These are phyloP conservation scores for Otus sunia DNA, from an alignment of 2,113 vertebrate species.

Conservation along the genomic window DNA sequence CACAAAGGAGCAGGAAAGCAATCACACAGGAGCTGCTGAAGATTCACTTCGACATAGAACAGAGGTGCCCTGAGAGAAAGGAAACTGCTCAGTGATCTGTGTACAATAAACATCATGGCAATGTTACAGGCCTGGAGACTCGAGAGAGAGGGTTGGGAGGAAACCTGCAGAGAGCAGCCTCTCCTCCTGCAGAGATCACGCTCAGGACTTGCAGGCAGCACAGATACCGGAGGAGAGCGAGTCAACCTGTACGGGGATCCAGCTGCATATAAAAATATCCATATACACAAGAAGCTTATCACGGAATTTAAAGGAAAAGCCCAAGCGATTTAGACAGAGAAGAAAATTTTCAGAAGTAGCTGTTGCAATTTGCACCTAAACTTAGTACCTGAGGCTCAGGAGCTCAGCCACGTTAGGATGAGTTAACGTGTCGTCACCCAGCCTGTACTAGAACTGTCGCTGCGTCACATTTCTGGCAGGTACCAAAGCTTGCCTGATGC, in stretches of 20 bases:
- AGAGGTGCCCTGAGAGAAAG: constrained; percentile 42
- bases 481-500: not conserved
- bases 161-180: not conserved
- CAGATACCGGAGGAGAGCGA: not conserved
- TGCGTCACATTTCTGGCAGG: not conserved
- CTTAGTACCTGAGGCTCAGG: not conserved
- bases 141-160: not conserved
- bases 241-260: not conserved
- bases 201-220: not conserved
- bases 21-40: not conserved
- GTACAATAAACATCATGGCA: not conserved
- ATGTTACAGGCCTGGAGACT: not conserved
- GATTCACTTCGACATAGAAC: not conserved
- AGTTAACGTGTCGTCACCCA: not conserved
- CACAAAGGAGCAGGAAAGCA: not conserved
- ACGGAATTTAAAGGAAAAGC: not conserved
- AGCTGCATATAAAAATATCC: not conserved
- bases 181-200: not conserved
- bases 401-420: not conserved
- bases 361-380: not conserved
- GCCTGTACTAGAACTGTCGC: not conserved
- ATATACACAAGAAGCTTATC: not conserved
- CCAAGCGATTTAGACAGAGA: not conserved
- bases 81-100: not conserved
- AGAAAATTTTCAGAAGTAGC: not conserved